Evolutionary conservation across 2,888 invertebrate genomes (phyloP).

Genomic region (Microctonus brassicae): DNA sequence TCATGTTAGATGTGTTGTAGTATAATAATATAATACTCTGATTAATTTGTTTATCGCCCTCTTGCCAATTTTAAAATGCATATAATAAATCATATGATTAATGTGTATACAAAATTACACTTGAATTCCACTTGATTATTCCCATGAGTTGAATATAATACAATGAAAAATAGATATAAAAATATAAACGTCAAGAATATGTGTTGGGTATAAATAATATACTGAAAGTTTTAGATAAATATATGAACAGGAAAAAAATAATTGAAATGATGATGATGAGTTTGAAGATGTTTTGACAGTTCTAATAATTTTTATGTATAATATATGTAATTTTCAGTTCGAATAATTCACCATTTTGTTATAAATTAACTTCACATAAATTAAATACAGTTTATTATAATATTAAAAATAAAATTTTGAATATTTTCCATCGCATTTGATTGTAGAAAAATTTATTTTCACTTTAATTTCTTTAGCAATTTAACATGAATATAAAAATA

Average conservation of each 20-base stretch:
- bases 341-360: not conserved
- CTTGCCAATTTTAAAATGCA: constrained; percentile 40
- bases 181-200: not conserved
- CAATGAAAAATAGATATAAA: not conserved
- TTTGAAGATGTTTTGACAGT: constrained; percentile 47
- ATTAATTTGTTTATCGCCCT: constrained; percentile 40
- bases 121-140: not conserved
- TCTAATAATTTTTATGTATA: constrained; percentile 61
- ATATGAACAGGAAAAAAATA: constrained; percentile 37
- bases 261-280: constrained; percentile 43
- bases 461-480: not conserved
- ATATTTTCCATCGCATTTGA: not conserved
- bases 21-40: not conserved
- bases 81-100: not conserved
- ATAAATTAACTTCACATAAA: too few species aligned
- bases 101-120: not conserved
- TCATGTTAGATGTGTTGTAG: too few species aligned
- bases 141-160: not conserved
- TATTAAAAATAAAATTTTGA: too few species aligned
- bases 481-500: not conserved
- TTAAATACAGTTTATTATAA: too few species aligned
- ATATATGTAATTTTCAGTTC: constrained; percentile 51
- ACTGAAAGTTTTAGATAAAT: not conserved
- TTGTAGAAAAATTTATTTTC: not conserved
- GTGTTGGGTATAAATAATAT: constrained; percentile 4